These are phyloP conservation scores for Coccyzus lansbergi DNA, from an alignment of 2,797 vertebrate species.

Conservation along the genomic window DNA sequence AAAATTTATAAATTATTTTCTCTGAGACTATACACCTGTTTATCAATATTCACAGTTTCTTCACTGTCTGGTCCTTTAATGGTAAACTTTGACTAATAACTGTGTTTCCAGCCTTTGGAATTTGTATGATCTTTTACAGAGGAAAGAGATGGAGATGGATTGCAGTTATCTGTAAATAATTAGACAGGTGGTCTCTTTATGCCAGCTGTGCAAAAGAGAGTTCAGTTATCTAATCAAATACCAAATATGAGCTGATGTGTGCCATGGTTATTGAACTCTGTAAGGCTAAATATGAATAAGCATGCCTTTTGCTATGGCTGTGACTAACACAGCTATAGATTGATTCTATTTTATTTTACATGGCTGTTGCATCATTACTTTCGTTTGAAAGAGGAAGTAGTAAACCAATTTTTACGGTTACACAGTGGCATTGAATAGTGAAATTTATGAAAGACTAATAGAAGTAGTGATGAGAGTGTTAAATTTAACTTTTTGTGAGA, in stretches of 20 bases:
- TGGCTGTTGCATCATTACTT: background rate
- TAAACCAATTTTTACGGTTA: background rate
- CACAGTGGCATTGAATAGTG: background rate
- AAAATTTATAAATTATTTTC: background rate
- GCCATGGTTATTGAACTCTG: background rate
- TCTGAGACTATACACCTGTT: background rate
- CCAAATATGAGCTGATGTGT: background rate
- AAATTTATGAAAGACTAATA: background rate
- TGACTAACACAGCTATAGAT: background rate
- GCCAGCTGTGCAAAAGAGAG: background rate
- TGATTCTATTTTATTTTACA: background rate
- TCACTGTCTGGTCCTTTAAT: background rate
- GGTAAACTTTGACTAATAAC: background rate
- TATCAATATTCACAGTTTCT: background rate
- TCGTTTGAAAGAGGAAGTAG: background rate
- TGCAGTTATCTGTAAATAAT: conserved; percentile 27
- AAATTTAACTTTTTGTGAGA: background rate
- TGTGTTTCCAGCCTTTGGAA: background rate
- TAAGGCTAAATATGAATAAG: background rate
- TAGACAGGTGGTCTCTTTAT: background rate
- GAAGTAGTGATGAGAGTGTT: background rate
- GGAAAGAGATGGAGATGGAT: background rate
- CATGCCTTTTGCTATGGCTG: background rate
- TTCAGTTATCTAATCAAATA: background rate
- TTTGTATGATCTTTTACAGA: background rate